Conservation (phyloP, 2,888 invertebrate genomes). For the Orthosia incerta region DNA sequence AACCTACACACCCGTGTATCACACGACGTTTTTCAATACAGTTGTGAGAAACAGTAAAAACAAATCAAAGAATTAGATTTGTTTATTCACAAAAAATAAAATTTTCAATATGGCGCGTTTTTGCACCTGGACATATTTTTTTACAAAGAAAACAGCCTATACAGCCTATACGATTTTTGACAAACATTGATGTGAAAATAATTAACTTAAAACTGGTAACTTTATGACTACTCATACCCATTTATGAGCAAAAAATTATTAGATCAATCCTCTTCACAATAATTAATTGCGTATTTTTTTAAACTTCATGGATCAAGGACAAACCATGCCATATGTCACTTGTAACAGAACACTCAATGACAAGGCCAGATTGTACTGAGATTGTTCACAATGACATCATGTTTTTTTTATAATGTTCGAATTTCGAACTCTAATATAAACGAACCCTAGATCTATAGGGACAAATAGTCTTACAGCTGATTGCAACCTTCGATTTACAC, state of each 20-base stretch:
- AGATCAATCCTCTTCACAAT: background rate
- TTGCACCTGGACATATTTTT: too few relatives aligned
- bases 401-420: background rate
- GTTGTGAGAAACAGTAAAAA: too few relatives aligned
- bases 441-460: slow-evolving; percentile 12
- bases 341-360: slow-evolving; percentile 44
- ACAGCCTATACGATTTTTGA: too few relatives aligned
- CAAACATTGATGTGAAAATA: too few relatives aligned
- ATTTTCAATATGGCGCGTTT: too few relatives aligned
- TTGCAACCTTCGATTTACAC: background rate
- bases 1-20: too few relatives aligned
- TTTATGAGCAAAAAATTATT: background rate
- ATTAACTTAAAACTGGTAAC: too few relatives aligned
- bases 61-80: too few relatives aligned
- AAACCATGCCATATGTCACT: slow-evolving; percentile 41
- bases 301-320: slow-evolving; percentile 23
- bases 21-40: too few relatives aligned
- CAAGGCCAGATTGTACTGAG: slow-evolving; percentile 46
- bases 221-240: background rate
- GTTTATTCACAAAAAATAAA: too few relatives aligned
- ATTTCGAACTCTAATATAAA: slow-evolving; percentile 22
- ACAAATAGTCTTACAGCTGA: background rate
- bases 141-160: too few relatives aligned
- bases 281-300: slow-evolving; percentile 1
- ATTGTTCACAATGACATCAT: slow-evolving; percentile 35